Evolutionary conservation across 2,113 vertebrate genomes (phyloP).

Genomic region (Forbesichthys papilliferus): DNA sequence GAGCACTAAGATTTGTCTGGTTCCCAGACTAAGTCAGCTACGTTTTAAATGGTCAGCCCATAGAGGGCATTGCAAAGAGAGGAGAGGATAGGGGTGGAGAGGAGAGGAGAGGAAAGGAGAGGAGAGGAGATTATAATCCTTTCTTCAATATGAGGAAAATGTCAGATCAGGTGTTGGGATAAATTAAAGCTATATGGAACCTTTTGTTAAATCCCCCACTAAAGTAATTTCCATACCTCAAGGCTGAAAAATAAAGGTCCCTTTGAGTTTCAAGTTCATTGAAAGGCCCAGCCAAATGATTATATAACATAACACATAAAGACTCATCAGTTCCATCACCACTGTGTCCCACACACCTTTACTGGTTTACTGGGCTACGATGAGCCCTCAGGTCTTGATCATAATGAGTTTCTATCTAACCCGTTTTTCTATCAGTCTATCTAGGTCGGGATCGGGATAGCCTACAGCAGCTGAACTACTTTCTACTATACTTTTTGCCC

Average conservation of each 20-base stretch:
- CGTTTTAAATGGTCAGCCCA: too few species aligned
- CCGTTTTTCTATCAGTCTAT: constrained; percentile 31
- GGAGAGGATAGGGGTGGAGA: not conserved
- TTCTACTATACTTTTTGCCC: constrained; percentile 11
- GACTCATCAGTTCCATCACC: not conserved
- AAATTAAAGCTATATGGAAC: too few species aligned
- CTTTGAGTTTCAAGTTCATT: too few species aligned
- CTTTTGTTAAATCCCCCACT: too few species aligned
- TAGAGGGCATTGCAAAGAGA: too few species aligned
- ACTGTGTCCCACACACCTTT: constrained; percentile 12
- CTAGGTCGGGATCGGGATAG: constrained; percentile 30
- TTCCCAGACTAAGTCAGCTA: too few species aligned
- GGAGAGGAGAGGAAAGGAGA: not conserved
- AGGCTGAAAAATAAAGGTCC: too few species aligned
- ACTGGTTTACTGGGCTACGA: constrained; percentile 34
- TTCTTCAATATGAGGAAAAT: constrained; percentile 49
- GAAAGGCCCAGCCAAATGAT: too few species aligned
- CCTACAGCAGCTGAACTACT: constrained; percentile 49
- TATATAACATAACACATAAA: too few species aligned
- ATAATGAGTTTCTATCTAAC: constrained; percentile 52
- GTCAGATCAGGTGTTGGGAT: constrained; percentile 7
- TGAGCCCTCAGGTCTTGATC: constrained; percentile 34
- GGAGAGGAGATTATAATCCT: constrained; percentile 13
- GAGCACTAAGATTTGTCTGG: too few species aligned
- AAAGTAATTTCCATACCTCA: too few species aligned